Percentiles rank a stretch among this genome's conserved stretches.
Evolutionary conservation across 2,797 vertebrate species (phyloP).

Genomic region (Spheniscus humboldti): DNA sequence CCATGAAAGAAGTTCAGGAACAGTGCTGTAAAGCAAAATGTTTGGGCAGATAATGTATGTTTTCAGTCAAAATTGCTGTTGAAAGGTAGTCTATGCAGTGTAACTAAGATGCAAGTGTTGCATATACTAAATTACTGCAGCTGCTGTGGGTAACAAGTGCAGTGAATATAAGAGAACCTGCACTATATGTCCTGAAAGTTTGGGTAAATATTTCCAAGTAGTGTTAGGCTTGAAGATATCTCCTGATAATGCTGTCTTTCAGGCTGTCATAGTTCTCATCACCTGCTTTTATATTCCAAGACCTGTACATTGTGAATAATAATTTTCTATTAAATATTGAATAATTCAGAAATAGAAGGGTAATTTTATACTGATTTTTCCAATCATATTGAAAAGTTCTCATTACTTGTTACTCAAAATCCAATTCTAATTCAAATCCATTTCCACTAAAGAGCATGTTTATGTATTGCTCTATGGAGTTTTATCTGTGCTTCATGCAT

Average conservation of each 20-base stretch:
- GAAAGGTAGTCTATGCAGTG: background rate
- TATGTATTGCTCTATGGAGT: background rate
- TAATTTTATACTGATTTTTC: background rate
- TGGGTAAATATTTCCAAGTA: background rate
- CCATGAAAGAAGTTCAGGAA: background rate
- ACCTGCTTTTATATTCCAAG: background rate
- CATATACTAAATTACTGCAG: background rate
- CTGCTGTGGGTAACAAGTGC: background rate
- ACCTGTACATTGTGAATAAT: background rate
- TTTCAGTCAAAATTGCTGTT: background rate
- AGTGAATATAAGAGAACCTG: background rate
- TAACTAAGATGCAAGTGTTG: background rate
- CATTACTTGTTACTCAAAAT: background rate
- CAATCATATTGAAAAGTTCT: background rate
- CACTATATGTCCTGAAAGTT: background rate
- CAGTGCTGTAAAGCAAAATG: background rate
- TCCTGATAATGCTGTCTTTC: background rate
- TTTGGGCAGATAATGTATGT: background rate
- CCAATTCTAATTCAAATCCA: background rate
- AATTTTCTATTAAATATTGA: background rate
- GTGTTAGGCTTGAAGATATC: background rate
- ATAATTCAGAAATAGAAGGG: background rate
- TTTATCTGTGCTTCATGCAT: background rate
- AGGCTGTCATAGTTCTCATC: background rate
- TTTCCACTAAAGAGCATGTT: background rate